phyloP scores from a whole-genome alignment of 2,888 invertebrate genomes.

The Ophraella communa region DNA sequence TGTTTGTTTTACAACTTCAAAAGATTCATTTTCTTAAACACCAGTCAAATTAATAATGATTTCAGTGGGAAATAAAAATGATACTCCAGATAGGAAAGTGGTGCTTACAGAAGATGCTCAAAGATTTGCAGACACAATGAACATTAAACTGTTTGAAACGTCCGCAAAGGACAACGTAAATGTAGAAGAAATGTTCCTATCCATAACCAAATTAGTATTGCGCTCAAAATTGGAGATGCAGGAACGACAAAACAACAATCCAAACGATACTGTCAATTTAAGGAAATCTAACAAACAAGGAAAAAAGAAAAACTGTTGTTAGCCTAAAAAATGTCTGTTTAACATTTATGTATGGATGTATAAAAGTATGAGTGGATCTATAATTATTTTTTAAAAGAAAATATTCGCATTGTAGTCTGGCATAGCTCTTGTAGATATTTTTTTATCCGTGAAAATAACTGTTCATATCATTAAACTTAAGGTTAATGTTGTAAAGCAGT shows the following conservation, averaged over 20 bases:
- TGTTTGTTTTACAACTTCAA: neutral
- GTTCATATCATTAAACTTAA: too few relatives aligned
- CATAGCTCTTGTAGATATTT: neutral
- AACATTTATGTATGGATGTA: constrained; percentile 12
- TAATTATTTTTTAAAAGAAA: constrained; percentile 14
- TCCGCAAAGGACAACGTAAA: constrained; percentile 99
- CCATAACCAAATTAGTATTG: constrained; percentile 80
- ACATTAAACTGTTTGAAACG: constrained; percentile 96
- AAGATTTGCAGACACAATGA: constrained; percentile 97
- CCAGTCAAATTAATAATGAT: constrained; percentile 34
- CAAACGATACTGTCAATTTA: constrained; percentile 76
- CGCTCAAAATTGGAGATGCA: constrained; percentile 83
- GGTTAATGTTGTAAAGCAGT: too few relatives aligned
- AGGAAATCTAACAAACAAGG: constrained; percentile 70
- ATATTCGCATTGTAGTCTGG: constrained; percentile 10
- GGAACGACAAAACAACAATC: constrained; percentile 74
- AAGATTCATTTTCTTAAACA: neutral
- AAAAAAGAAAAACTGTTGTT: constrained; percentile 67
- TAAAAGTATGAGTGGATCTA: constrained; percentile 23
- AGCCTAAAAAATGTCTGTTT: constrained; percentile 34
- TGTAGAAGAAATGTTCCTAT: constrained; percentile 94
- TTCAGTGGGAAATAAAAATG: constrained; percentile 95
- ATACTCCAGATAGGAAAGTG: constrained; percentile 92
- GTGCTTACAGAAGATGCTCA: constrained; percentile 97
- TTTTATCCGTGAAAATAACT: too few relatives aligned